phyloP scores from a whole-genome alignment of 2,797 vertebrate species.

The Xenopus petersii region DNA sequence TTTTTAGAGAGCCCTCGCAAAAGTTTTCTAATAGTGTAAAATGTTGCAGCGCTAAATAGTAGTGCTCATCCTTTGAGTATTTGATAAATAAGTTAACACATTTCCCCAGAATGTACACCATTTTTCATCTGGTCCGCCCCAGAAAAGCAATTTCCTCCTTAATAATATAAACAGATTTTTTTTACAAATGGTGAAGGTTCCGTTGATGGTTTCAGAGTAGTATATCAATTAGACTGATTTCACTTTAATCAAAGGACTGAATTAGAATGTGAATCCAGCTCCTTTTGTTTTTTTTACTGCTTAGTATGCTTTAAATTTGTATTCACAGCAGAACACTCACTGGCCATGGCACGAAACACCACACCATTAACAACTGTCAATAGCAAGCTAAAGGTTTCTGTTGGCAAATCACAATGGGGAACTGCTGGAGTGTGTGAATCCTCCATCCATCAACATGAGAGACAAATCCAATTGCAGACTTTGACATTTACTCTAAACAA shows the following conservation, averaged over 20 bases:
- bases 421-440: slow-evolving; percentile 16
- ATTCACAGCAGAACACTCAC: slow-evolving; percentile 10
- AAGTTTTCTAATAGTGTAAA: too few relatives aligned
- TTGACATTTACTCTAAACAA: slow-evolving; percentile 34
- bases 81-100: too few relatives aligned
- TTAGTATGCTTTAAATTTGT: neutral
- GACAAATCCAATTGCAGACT: slow-evolving; percentile 31
- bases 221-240: too few relatives aligned
- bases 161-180: too few relatives aligned
- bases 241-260: neutral
- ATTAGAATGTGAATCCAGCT: neutral
- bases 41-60: too few relatives aligned
- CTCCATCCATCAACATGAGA: slow-evolving; percentile 21
- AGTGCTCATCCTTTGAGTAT: too few relatives aligned
- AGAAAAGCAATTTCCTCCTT: too few relatives aligned
- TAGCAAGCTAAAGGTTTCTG: slow-evolving; percentile 13
- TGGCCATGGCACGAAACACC: slow-evolving; percentile 17
- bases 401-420: slow-evolving; percentile 13
- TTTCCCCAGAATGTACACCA: too few relatives aligned
- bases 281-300: neutral
- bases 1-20: too few relatives aligned
- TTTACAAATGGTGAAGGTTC: too few relatives aligned
- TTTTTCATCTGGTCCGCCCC: too few relatives aligned
- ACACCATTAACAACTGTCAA: slow-evolving; percentile 15
- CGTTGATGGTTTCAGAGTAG: too few relatives aligned